Evolutionary conservation across 2,113 vertebrate genomes (phyloP).

Genomic region (Alexandromys fortis): DNA sequence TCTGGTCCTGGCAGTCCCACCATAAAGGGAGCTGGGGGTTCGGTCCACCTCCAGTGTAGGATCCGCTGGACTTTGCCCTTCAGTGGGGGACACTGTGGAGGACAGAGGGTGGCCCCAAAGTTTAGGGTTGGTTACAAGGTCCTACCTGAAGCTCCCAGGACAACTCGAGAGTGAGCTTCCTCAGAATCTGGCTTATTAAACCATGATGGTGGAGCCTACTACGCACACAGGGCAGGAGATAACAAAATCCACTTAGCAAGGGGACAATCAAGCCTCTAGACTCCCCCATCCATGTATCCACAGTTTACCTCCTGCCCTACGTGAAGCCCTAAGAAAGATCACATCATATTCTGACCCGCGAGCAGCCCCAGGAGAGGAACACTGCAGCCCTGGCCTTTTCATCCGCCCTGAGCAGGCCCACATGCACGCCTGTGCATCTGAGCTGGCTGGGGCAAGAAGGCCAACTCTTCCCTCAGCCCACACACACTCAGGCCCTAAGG

Average conservation of each 20-base stretch:
- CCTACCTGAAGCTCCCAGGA: background rate
- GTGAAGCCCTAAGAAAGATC: background rate
- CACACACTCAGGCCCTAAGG: background rate
- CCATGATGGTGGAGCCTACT: background rate
- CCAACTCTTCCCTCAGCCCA: background rate
- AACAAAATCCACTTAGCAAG: background rate
- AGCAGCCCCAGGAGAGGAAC: background rate
- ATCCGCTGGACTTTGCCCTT: slow-evolving; percentile 99
- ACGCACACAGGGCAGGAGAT: background rate
- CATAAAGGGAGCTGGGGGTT: slow-evolving; percentile 84
- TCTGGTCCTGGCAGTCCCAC: slow-evolving; percentile 75
- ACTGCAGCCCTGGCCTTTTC: too few species aligned
- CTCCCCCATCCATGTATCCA: background rate
- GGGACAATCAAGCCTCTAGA: background rate
- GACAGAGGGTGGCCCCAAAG: slow-evolving; percentile 45
- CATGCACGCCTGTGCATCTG: background rate
- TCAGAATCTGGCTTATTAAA: background rate
- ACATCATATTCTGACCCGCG: background rate
- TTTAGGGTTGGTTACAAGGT: slow-evolving; percentile 17
- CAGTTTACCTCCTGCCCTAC: background rate
- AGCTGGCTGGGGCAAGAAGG: background rate
- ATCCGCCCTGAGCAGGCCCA: background rate
- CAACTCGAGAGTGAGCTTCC: background rate
- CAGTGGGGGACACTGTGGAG: slow-evolving; percentile 93
- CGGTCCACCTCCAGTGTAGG: slow-evolving; percentile 97